These are phyloP conservation scores for Cenopis cana DNA, from an alignment of 2,888 invertebrate genomes.

Conservation along the genomic window DNA sequence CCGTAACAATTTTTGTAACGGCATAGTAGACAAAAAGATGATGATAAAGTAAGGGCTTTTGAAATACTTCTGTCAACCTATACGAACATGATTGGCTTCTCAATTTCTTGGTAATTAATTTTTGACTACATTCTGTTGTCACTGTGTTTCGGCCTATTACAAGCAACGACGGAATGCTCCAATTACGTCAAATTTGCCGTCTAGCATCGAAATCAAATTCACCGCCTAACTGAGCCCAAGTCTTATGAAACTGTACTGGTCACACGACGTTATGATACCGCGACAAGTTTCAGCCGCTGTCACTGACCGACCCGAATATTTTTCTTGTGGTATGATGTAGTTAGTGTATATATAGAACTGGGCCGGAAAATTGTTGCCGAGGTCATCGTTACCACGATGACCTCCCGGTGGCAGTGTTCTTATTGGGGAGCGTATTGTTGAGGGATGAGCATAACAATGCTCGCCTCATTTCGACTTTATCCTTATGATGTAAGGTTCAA, in stretches of 20 bases:
- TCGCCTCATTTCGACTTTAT: neutral
- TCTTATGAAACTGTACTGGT: neutral
- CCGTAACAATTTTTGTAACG: neutral
- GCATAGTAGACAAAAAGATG: no score
- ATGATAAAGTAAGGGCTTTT: neutral
- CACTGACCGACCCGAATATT: slow-evolving; percentile 79
- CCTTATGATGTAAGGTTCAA: no score
- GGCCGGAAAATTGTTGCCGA: slow-evolving; percentile 68
- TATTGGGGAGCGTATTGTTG: neutral
- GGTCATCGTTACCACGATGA: slow-evolving; percentile 65
- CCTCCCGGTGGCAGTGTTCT: neutral
- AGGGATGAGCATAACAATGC: neutral
- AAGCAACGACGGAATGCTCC: slow-evolving; percentile 13
- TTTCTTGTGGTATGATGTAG: slow-evolving; percentile 67
- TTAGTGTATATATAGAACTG: slow-evolving; percentile 71
- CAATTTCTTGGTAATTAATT: neutral
- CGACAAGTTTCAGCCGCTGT: slow-evolving; percentile 60
- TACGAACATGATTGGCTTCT: neutral
- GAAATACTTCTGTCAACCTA: neutral
- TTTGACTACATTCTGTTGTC: neutral
- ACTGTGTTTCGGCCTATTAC: neutral
- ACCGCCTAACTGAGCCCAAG: neutral
- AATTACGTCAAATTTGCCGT: slow-evolving; percentile 24
- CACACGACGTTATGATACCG: neutral
- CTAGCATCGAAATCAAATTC: neutral